Evolutionary conservation across 2,888 invertebrate species (phyloP), one percentile per base, ranked within the genome.

Genomic region (Oscheius onirici): DNA sequence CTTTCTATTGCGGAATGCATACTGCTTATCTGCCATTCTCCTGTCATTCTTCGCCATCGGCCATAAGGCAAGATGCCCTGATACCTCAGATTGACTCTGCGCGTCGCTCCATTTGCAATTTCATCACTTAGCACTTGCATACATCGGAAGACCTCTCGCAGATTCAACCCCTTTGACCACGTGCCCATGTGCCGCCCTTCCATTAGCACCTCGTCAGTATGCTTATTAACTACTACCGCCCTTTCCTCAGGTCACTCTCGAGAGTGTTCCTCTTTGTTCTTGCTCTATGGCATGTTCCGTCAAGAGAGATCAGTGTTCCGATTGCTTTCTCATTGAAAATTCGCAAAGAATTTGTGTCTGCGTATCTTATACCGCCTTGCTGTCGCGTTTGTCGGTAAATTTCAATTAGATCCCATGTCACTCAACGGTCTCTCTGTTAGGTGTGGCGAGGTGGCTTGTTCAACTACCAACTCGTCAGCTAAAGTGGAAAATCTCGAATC

Each of bases 391-490:
- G 28, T 63, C 63, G 63, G 63, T 63, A 63, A 63, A 63, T 63
- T 63, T 63, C 63, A 63, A 63, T 63, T 63, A 63, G 49, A 63
- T 63, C 63, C 49, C 63, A 63, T 49, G 63, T 46, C 63, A 63
- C 63, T 63, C 63, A 63, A 26, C 46, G 34, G 49, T 49, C 49
- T 26, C 63, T 49, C 49, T 26, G 49, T 63, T 46, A 63, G 49
- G 63, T 63, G 58, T 58, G 58, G 58, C 41, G 43, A 58, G 58
- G 58, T 58, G 11, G 58, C 41, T 40, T 58, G 24, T 22, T 22
- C 58, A 40, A 55, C 55, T 11, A n/a, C n/a, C 24, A 55, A 26
- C 26, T 26, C 28, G 55, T 26, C 28, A 26, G 24, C 5, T 20
- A 46, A 8, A 34, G 34, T 34, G n/a, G n/a, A n/a, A n/a, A n/a